A percentile compares a stretch with the other conserved stretches of the same genome.
Conservation (phyloP, 1,140 invertebrate genomes). For the Battus philenor region DNA sequence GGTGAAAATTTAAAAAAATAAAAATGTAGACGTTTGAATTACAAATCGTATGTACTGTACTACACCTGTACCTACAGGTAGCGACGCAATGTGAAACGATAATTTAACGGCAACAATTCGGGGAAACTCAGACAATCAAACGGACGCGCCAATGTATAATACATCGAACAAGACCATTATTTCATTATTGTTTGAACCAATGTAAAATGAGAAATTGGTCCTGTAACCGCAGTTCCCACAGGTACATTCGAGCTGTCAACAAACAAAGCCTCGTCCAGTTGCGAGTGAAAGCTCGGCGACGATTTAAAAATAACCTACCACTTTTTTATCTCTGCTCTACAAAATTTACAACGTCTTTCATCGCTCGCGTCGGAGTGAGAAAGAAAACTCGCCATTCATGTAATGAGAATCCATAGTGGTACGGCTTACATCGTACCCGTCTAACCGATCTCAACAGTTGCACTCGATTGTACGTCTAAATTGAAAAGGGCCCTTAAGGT, state of each 20-base stretch:
- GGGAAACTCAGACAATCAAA: constrained; percentile 8
- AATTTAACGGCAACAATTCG: not conserved
- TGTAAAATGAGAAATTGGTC: constrained; percentile 7
- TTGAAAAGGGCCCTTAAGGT: constrained; percentile 28
- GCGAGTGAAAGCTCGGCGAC: constrained; percentile 7
- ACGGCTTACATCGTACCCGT: constrained; percentile 21
- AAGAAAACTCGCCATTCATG: constrained; percentile 28
- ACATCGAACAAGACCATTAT: constrained; percentile 4
- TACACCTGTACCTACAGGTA: no score
- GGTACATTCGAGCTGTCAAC: constrained; percentile 13
- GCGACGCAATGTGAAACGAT: not conserved
- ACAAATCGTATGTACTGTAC: no score
- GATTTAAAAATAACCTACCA: constrained; percentile 12
- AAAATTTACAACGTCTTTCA: constrained; percentile 9
- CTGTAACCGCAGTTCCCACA: constrained; percentile 3
- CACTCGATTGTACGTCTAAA: constrained; percentile 34
- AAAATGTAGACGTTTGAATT: no score
- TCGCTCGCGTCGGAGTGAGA: constrained; percentile 6
- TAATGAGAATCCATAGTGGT: constrained; percentile 27
- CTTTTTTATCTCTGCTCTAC: constrained; percentile 7
- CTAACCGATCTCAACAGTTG: constrained; percentile 34
- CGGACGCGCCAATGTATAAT: constrained; percentile 1
- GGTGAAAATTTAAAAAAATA: no score
- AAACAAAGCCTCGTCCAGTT: constrained; percentile 9
- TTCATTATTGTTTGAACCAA: constrained; percentile 2